phyloP scores from a whole-genome alignment of 2,888 invertebrate genomes.

The Punctoribates punctum region DNA sequence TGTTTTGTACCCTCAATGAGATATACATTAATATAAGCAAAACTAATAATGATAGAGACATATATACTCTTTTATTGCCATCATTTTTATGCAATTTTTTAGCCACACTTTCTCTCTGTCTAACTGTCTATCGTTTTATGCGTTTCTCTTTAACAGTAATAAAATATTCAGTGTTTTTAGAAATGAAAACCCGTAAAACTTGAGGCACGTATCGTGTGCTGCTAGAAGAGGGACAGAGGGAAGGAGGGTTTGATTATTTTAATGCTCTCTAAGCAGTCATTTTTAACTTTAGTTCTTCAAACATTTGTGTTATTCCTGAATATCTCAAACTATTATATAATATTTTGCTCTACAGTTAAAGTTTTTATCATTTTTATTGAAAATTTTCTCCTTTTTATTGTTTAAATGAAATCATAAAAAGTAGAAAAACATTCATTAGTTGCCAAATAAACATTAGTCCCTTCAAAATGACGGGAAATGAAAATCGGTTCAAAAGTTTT shows the following conservation, averaged over 20 bases:
- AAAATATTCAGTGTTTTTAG: neutral
- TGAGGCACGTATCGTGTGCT: slow-evolving; percentile 8
- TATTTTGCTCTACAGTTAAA: too few species aligned
- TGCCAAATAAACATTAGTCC: neutral
- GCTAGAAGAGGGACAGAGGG: neutral
- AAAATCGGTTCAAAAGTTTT: slow-evolving; percentile 17
- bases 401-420: slow-evolving; percentile 30
- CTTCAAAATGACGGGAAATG: slow-evolving; percentile 30
- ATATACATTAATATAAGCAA: slow-evolving; percentile 13
- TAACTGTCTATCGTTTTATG: neutral
- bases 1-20: neutral
- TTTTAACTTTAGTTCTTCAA: too few species aligned
- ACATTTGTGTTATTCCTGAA: too few species aligned
- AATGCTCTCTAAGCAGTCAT: too few species aligned
- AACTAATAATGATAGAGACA: slow-evolving; percentile 19
- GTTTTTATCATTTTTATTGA: neutral
- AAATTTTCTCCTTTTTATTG: neutral
- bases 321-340: too few species aligned
- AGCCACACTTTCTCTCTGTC: neutral
- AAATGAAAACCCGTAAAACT: neutral
- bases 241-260: neutral
- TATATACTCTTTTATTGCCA: neutral
- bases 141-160: neutral
- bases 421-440: slow-evolving; percentile 33
- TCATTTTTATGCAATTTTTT: neutral